These are phyloP conservation scores for Craniophora ligustri DNA, from an alignment of 2,888 invertebrate genomes.

Conservation along the genomic window DNA sequence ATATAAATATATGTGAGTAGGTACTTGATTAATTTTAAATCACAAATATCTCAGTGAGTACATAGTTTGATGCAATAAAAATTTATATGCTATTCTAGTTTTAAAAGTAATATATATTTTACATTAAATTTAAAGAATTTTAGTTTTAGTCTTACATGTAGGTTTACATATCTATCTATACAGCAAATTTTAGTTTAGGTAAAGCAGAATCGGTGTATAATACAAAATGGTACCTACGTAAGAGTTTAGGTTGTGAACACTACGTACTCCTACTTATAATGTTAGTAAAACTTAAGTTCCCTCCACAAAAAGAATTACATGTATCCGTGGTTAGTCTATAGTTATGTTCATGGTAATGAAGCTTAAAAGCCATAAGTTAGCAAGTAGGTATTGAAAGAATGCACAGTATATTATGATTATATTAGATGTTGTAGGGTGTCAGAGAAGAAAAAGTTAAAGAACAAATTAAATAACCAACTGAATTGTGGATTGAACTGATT, in stretches of 20 bases:
- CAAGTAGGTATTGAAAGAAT: constrained; percentile 44
- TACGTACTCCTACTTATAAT: constrained; percentile 33
- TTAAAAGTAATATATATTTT: constrained; percentile 17
- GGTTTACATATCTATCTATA: too few relatives aligned
- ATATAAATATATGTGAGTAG: constrained; percentile 28
- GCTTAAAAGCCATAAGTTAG: constrained; percentile 54
- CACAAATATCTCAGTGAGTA: constrained; percentile 23
- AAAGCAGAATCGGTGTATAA: constrained; percentile 56
- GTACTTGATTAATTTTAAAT: background rate
- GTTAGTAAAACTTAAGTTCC: constrained; percentile 43
- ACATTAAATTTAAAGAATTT: constrained; percentile 23
- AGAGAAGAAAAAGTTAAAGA: background rate
- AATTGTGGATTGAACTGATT: background rate
- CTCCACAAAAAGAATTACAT: constrained; percentile 39
- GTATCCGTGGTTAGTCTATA: constrained; percentile 41
- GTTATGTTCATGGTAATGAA: constrained; percentile 52
- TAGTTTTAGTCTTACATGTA: too few relatives aligned
- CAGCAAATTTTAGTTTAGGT: constrained; percentile 32
- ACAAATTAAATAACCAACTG: background rate
- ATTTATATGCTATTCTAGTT: constrained; percentile 37
- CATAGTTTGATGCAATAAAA: constrained; percentile 17
- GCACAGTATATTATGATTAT: too few relatives aligned
- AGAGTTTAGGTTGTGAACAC: constrained; percentile 42
- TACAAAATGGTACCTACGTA: constrained; percentile 46
- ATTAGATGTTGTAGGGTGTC: constrained; percentile 41